These are phyloP conservation scores for Setophaga coronata DNA, from an alignment of 2,113 vertebrate species.

Conservation along the genomic window DNA sequence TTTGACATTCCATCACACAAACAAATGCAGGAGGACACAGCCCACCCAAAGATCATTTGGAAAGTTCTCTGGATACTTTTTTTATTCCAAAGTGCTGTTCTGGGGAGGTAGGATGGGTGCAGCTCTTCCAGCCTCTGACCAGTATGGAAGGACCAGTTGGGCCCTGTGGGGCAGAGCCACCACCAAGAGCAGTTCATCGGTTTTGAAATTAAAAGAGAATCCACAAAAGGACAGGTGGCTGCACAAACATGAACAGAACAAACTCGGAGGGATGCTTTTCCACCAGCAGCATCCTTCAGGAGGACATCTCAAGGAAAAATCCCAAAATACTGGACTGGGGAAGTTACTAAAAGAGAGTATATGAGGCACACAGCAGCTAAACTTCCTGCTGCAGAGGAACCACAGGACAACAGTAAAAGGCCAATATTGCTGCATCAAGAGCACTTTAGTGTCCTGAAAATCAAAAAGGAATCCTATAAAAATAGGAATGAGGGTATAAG, in stretches of 20 bases:
- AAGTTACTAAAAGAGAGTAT: constrained; percentile 1
- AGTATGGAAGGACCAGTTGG: neutral
- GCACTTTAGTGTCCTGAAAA: constrained; percentile 35
- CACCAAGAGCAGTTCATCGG: fast-evolving
- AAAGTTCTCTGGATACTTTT: neutral
- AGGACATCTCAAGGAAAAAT: neutral
- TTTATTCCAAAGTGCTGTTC: neutral
- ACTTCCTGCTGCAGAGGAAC: neutral
- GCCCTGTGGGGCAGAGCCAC: neutral
- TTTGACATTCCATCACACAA: constrained; percentile 9
- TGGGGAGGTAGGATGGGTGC: neutral
- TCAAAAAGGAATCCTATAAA: constrained; percentile 34
- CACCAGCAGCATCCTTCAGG: neutral
- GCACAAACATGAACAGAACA: neutral
- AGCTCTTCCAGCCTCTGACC: neutral
- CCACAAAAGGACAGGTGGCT: neutral
- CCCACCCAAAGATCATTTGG: neutral
- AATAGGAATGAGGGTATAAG: neutral
- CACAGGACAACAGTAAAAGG: constrained; percentile 15
- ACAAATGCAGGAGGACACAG: neutral
- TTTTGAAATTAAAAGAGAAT: neutral
- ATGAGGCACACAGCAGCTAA: neutral
- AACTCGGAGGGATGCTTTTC: neutral
- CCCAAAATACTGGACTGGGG: neutral
- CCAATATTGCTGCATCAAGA: constrained; percentile 23